Evolutionary conservation across 2,113 vertebrate species (phyloP).

Genomic region (Chaenogobius annularis): DNA sequence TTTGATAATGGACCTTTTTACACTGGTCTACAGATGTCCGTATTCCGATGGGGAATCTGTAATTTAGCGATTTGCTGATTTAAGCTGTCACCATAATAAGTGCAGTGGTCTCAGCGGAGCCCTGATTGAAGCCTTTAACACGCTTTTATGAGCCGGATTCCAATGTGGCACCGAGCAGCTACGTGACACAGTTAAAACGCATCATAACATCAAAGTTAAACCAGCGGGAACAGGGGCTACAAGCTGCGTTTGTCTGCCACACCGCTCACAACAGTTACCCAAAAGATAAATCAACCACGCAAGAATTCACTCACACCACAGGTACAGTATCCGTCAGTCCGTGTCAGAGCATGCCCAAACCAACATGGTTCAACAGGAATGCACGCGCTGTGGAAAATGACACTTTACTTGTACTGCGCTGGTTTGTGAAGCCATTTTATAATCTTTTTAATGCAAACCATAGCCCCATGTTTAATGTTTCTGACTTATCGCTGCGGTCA

Average conservation of each 20-base stretch:
- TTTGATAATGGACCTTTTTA: slow-evolving; percentile 19
- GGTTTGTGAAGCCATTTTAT: slow-evolving; percentile 37
- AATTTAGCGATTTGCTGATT: slow-evolving; percentile 75
- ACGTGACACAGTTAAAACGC: slow-evolving; percentile 57
- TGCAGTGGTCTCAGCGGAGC: slow-evolving; percentile 55
- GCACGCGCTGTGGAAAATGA: slow-evolving; percentile 53
- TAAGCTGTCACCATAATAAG: slow-evolving; percentile 73
- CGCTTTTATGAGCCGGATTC: slow-evolving; percentile 65
- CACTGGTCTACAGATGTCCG: slow-evolving; percentile 43
- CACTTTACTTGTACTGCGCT: slow-evolving; percentile 49
- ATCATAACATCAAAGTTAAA: slow-evolving; percentile 62
- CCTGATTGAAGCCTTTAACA: slow-evolving; percentile 73
- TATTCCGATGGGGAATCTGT: slow-evolving; percentile 67
- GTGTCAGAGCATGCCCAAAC: slow-evolving; percentile 72
- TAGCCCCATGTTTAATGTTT: slow-evolving; percentile 47
- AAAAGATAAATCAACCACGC: slow-evolving; percentile 65
- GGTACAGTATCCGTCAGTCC: slow-evolving; percentile 48
- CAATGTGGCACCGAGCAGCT: slow-evolving; percentile 50
- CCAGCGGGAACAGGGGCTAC: slow-evolving; percentile 48
- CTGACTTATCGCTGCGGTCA: slow-evolving; percentile 53
- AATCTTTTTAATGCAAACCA: slow-evolving; percentile 39
- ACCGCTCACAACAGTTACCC: slow-evolving; percentile 45
- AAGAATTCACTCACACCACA: slow-evolving; percentile 57
- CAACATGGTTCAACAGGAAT: slow-evolving; percentile 66
- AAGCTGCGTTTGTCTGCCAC: slow-evolving; percentile 45